Conservation (phyloP, 2,888 invertebrate species). For the Phania funesta region DNA sequence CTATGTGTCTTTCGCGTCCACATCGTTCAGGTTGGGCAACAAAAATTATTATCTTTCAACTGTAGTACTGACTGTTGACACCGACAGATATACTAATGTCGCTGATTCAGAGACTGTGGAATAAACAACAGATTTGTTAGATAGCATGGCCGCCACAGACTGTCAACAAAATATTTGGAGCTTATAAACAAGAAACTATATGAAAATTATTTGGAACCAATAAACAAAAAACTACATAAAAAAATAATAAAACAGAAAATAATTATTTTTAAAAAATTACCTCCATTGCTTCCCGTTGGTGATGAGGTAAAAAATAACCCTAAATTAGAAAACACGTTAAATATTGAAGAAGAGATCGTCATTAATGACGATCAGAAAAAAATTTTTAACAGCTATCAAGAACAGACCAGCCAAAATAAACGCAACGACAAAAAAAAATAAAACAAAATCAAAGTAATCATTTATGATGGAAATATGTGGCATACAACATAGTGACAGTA, state of each 20-base stretch:
- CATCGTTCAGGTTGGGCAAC: too few relatives aligned
- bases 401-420: not conserved
- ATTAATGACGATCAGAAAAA: conserved; percentile 39
- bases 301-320: not conserved
- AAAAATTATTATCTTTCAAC: too few relatives aligned
- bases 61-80: too few relatives aligned
- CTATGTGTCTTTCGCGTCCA: too few relatives aligned
- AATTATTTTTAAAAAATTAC: conserved; percentile 31
- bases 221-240: not conserved
- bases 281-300: conserved; percentile 9
- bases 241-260: not conserved
- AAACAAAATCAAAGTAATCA: conserved; percentile 34
- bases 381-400: conserved; percentile 45
- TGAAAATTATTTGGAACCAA: not conserved
- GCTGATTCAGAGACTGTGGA: too few relatives aligned
- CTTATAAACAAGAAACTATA: too few relatives aligned
- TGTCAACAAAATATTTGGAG: too few relatives aligned
- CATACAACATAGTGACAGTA: conserved; percentile 25
- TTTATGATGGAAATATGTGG: conserved; percentile 49
- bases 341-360: not conserved
- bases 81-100: too few relatives aligned
- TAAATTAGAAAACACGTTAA: conserved; percentile 21
- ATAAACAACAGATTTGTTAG: too few relatives aligned
- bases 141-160: too few relatives aligned
- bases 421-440: not conserved